These are phyloP conservation scores for Artemia franciscana DNA, from an alignment of 1,140 invertebrate genomes.

Conservation along the genomic window DNA sequence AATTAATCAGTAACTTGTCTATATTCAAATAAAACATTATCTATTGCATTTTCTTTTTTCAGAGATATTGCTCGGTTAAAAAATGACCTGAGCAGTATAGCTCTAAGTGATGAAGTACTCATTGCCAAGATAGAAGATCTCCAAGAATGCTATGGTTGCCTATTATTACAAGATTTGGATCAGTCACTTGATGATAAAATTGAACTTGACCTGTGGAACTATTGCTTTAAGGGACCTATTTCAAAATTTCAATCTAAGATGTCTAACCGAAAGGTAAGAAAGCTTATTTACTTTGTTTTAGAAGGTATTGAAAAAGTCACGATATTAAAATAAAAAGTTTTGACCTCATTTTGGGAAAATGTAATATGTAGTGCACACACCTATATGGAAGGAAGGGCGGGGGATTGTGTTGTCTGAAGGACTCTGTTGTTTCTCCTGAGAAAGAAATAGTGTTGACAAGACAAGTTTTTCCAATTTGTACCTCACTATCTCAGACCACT, in stretches of 20 bases:
- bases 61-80: background rate
- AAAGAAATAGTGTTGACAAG: too few relatives aligned
- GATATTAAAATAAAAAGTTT: too few relatives aligned
- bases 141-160: constrained; percentile 18
- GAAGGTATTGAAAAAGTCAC: background rate
- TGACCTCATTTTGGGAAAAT: too few relatives aligned
- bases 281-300: background rate
- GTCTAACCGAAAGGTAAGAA: constrained; percentile 43
- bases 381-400: too few relatives aligned
- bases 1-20: too few relatives aligned
- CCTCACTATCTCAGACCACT: too few relatives aligned
- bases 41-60: too few relatives aligned
- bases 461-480: too few relatives aligned
- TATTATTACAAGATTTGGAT: constrained; percentile 52
- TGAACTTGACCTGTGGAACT: constrained; percentile 68
- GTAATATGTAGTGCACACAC: too few relatives aligned
- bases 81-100: background rate
- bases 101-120: background rate
- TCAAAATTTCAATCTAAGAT: constrained; percentile 42
- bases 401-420: too few relatives aligned
- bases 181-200: constrained; percentile 71
- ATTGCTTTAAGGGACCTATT: constrained; percentile 70
- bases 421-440: too few relatives aligned
- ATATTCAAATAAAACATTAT: too few relatives aligned
- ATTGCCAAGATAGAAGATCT: background rate